phyloP scores from a whole-genome alignment of 2,797 vertebrate species.

The Schizopygopsis pylzovi region DNA sequence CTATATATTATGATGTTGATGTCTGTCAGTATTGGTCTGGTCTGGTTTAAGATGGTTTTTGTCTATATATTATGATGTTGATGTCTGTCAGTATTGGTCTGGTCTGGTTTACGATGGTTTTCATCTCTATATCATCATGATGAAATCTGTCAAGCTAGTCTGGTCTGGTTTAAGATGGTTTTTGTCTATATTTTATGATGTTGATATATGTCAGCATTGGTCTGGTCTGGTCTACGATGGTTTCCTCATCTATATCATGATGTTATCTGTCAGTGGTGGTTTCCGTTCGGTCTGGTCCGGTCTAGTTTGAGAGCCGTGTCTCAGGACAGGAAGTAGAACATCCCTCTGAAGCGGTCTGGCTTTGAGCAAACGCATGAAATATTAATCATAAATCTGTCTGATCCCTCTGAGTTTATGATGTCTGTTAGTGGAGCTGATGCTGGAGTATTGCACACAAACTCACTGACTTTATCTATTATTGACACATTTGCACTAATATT shows the following conservation, averaged over 20 bases:
- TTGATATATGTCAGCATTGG: too few relatives aligned
- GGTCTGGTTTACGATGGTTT: too few relatives aligned
- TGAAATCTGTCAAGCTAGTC: too few relatives aligned
- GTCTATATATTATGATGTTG: too few relatives aligned
- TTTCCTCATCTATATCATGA: too few relatives aligned
- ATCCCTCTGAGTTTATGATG: background rate
- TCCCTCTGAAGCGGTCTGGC: background rate
- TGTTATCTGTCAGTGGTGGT: too few relatives aligned
- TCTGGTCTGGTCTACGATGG: too few relatives aligned
- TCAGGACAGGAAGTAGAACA: background rate
- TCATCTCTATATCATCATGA: too few relatives aligned
- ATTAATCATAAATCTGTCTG: background rate
- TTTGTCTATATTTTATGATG: too few relatives aligned
- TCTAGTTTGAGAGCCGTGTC: background rate
- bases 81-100: too few relatives aligned
- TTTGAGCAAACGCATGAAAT: background rate
- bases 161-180: background rate
- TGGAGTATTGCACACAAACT: background rate
- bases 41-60: background rate
- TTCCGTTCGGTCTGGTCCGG: background rate
- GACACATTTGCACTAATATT: background rate
- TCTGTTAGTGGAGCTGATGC: background rate
- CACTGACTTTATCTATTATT: background rate
- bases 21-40: background rate
- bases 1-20: too few relatives aligned